Base-by-base conservation (phyloP, 2,888 invertebrate genomes). In the Eugnorisma glareosa region DNA sequence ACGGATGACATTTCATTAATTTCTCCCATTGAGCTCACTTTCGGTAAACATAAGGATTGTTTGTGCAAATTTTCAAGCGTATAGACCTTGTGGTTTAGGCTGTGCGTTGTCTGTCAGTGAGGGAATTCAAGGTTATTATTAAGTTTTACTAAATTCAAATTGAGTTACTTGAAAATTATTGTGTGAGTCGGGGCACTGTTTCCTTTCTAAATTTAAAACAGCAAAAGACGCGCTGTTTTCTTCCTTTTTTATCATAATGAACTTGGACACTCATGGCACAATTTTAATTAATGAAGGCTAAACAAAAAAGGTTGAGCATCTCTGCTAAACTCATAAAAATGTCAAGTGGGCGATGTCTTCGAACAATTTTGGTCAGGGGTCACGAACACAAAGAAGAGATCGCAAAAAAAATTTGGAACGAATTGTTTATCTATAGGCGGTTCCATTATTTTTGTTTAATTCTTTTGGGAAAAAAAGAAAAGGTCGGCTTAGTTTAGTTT, bases 321-420 rank as follows among this genome's bases (percentile, higher is more conserved):
- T 10, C 80, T 74, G 63, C 51, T 64, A 28, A 31, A 6, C 35
- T 35, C n/a, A 57, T 66, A 75, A 77, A 88, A 77, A 88, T 88
- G 83, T 85, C 85, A 82, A 84, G 82, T 83, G 73, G 79, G 68
- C 63, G 67, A 45, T 76, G 63, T 72, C 64, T 75, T 75, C 40
- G 48, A 84, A 59, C 57, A 81, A 77, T 83, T 77, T 75, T 63
- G 70, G 72, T 68, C 85, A 86, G 54, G 76, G 84, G 84, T 84
- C 84, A 76, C 67, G 70, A 59, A 67, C 67, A 72, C 57, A 67
- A 63, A 78, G 73, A 75, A 68, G 21, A 54, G 69, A 35, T 71
- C 61, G 51, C 67, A 72, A 73, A 76, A 84, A 67, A 67, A 28
- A n/a, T n/a, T 51, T 35, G 24, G 64, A n/a, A 40, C 28, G 57